Evolutionary conservation across 2,797 vertebrate species (phyloP).

Genomic region (Danionella dracula): DNA sequence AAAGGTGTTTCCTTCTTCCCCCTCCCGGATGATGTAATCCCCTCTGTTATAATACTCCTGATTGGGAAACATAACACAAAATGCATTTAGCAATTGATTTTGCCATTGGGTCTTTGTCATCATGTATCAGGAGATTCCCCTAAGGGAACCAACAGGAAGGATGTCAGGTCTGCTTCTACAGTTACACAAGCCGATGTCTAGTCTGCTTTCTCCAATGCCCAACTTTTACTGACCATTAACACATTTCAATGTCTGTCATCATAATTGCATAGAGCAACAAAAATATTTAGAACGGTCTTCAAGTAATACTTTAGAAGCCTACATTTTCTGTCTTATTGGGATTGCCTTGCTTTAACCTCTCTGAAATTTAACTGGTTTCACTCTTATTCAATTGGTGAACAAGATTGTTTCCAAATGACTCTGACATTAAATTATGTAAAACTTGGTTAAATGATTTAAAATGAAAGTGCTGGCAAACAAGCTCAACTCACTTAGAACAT

Average conservation of each 20-base stretch:
- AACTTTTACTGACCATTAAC: too few species aligned
- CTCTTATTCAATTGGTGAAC: neutral
- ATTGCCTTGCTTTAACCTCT: neutral
- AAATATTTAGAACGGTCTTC: too few species aligned
- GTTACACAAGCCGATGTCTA: neutral
- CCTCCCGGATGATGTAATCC: slow-evolving; percentile 86
- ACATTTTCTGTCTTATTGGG: too few species aligned
- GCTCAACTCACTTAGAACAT: neutral
- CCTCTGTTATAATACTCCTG: slow-evolving; percentile 89
- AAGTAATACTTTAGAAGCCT: too few species aligned
- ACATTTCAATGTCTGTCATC: neutral
- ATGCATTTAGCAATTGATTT: slow-evolving; percentile 52
- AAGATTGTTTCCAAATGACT: neutral
- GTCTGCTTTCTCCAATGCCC: neutral
- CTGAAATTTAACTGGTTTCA: neutral
- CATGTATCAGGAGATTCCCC: slow-evolving; percentile 34
- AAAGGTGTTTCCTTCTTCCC: slow-evolving; percentile 90
- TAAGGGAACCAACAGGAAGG: slow-evolving; percentile 33
- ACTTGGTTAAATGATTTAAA: neutral
- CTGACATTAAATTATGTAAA: neutral
- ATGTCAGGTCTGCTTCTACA: slow-evolving; percentile 11
- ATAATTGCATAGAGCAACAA: neutral
- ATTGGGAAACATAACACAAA: slow-evolving; percentile 43
- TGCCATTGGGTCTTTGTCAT: slow-evolving; percentile 29
- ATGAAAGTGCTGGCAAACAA: neutral